Base-by-base conservation (phyloP, 2,113 vertebrate species). In the Nothoprocta pentlandii region DNA sequence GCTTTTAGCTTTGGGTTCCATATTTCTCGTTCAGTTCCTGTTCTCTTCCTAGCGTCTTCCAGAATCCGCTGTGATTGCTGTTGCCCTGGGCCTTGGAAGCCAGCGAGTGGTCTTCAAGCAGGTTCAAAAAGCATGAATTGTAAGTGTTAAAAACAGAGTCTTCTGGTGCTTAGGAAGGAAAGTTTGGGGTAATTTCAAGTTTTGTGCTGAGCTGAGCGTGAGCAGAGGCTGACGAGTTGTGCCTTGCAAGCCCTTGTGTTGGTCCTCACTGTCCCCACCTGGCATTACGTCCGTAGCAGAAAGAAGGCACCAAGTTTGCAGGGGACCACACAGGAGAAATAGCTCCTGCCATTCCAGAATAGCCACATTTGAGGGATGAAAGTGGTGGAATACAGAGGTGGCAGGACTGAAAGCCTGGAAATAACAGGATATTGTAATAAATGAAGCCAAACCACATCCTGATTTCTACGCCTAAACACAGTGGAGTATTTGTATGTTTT, bases 51-150 rank as follows among this genome's bases (percentile, higher is more conserved):
- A 13, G 10, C 14, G 2, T 54, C 23, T 67, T 75, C 67, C 63
- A 69, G n/a, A 63, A 92, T 12, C 47, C 64, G 58, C 78, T 6
- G 32, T 78, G 47, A 39, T 59, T 78, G 64, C 49, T 83, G 36
- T 74, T 86, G 59, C 61, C 12, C 7, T 71, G 75, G 20, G 32
- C 42, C 44, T 78, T 71, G 56, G 47, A 86, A 91, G 26, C 20
- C 2, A 0, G 12, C 61, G 44, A 16, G 8, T 54, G 54, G 20
- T 68, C 2, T 0, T 30, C 39, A 32, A 15, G 39, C 22, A 56
- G 32, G 42, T 89, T 44, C 0, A 0, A 85, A 85, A 53, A 22
- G 12, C 19, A 1, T 42, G 23, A 53, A 28, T 69, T 3, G 1
- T 19, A 51, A 30, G 14, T 62, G 25, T 47, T 88, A 14, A 51